Evolutionary conservation across 2,888 invertebrate genomes (phyloP), one percentile per base, ranked within the genome.

Genomic region (Chalcis sispes): DNA sequence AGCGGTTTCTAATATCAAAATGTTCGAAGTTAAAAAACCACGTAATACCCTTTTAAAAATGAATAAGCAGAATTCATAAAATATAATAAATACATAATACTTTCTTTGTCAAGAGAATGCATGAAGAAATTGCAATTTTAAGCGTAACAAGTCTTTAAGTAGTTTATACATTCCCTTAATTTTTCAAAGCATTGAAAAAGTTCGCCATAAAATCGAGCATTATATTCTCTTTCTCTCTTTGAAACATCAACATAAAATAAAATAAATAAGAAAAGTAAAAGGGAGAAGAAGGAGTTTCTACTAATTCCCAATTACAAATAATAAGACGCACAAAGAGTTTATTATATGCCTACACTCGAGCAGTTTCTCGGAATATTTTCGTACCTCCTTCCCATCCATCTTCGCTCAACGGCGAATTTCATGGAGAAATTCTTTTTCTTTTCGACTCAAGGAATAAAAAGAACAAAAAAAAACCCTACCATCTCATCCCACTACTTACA

Each of bases 401-500:
- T 46, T 46, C 18, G 29, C 32, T 54, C 20, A 5, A n/a, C 32
- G 42, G 58, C 18, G 42, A 18, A 61, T n/a, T n/a, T n/a, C n/a
- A n/a, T n/a, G n/a, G 40, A 40, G 27, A 32, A 65, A 42, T 42
- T 13, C 20, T 20, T 18, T 20, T 20, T 67, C 23, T 15, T 18
- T 42, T 62, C 20, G 27, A 50, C 25, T 40, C 25, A 61, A 71
- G 50, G 13, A 52, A 61, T 50, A 42, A 56, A 13, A 7, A 32
- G 46, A 71, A 61, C 0, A 59, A 25, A 25, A 61, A 61, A n/a
- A 27, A 18, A 7, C 27, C 32, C 65, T 56, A 32, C 58, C 65
- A 29, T 58, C 64, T 56, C 64, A 48, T 62, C 5, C n/a, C n/a
- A 46, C 56, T 8, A 36, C 58, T 65, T 50, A 65, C 72, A 50